Base-by-base conservation (phyloP, 1,140 invertebrate genomes). In the Triops cancriformis region DNA sequence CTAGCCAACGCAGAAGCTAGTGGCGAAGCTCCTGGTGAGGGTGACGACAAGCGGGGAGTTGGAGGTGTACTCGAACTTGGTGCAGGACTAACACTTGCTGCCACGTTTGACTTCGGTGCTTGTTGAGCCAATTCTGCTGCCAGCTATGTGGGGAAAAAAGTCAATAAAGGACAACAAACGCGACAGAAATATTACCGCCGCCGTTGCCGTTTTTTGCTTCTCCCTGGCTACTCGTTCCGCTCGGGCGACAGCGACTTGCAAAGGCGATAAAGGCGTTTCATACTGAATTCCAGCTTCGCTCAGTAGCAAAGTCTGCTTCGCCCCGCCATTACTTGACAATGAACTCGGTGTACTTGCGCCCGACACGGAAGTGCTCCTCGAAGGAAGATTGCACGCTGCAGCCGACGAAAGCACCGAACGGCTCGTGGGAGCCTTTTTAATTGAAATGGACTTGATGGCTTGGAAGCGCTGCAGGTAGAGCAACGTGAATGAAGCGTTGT, bases 151-250 rank as follows among this genome's bases (percentile, higher is more conserved):
- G 5, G 9, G 14, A 51, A 26, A 74, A 74, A 26, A 74, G 26
- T 31, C 14, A 26, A 28, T n/a, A 0, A 74, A 26, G 2, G 26
- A 74, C 9, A 73, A 74, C 12, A 26, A 12, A 74, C 5, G 10
- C 1, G 7, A 18, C 1, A 74, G 4, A 74, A 5, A 26, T 5
- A 26, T 31, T 79, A 75, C 41, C 26, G 77, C 77, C 74, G 78
- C 80, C 31, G 78, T 78, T 23, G 81, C 80, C 81, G 87, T 83
- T 79, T 90, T 88, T 80, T 87, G 82, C 81, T 96, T 96, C 80
- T 95, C 94, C 81, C 91, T 89, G 0, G 90, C 90, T 77, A 96
- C 91, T 78, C 94, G 87, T 81, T 97, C 95, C 2, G 93, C 93
- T 80, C 94, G 87, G 75, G 90, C 90, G 9, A 89, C 87, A 2